Percentiles rank a stretch among this genome's conserved stretches.
These are phyloP conservation scores for Mythimna ferrago DNA, from an alignment of 2,888 invertebrate species.

Conservation along the genomic window DNA sequence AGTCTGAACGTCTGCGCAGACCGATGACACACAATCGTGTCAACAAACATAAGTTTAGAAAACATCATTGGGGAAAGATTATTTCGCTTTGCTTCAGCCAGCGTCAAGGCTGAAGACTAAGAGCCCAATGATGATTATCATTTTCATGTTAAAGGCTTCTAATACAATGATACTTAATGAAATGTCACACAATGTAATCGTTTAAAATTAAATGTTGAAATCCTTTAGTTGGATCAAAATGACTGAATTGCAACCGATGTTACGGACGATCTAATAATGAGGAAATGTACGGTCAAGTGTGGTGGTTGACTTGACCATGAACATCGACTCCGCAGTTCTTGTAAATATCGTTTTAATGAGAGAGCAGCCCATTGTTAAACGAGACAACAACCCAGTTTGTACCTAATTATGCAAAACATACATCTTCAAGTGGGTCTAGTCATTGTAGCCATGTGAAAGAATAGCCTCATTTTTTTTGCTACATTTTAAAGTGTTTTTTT, in stretches of 20 bases:
- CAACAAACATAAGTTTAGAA: conserved; percentile 19
- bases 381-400: neutral
- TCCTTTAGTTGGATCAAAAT: too few relatives aligned
- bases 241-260: neutral
- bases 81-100: neutral
- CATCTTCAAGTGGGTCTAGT: conserved; percentile 11
- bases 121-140: neutral
- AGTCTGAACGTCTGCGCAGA: conserved; percentile 65
- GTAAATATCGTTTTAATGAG: neutral
- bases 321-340: neutral
- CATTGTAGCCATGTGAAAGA: conserved; percentile 24
- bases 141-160: neutral
- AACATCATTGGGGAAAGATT: conserved; percentile 2
- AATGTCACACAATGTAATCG: neutral
- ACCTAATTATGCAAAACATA: conserved; percentile 11
- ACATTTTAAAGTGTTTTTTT: conserved; percentile 36
- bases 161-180: neutral
- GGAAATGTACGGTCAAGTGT: neutral
- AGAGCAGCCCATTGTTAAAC: conserved; percentile 1
- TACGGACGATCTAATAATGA: neutral
- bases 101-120: neutral
- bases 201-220: neutral
- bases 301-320: neutral
- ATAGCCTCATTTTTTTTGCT: conserved; percentile 28
- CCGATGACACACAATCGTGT: conserved; percentile 58